Base-by-base conservation (phyloP, 2,113 vertebrate genomes). In the Crotalus tigris region DNA sequence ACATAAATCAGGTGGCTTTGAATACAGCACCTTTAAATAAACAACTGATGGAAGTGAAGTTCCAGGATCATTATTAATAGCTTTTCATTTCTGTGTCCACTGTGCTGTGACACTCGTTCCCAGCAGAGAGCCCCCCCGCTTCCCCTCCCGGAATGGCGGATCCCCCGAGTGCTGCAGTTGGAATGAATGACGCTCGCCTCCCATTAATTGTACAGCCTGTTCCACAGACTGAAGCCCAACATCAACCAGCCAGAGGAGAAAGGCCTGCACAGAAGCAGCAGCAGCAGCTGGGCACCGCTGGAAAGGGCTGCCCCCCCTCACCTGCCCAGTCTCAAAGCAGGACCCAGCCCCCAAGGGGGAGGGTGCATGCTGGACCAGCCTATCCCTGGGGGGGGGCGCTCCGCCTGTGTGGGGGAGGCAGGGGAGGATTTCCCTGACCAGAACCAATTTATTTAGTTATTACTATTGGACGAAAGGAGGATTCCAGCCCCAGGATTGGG, bases 21-120 rank as follows among this genome's bases (percentile, higher is more conserved):
- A 98, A 97, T 97, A 97, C 93, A 97, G 97, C 97, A 98, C 98
- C 98, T 98, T 98, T 98, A 98, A 98, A 98, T 97, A 98, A 98
- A 98, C 98, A 98, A 97, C 98, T 98, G 98, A 98, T 98, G 97
- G 97, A 97, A 98, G 97, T 97, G 97, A 97, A 97, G 97, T 97
- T 97, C 97, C 94, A 92, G 97, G 97, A 98, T 98, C 97, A 97
- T 98, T 98, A 98, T 98, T 98, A 98, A 98, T 98, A 97, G 98
- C 97, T 98, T 97, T 97, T 97, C 97, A 98, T 98, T 97, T 98
- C 96, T 93, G 97, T 97, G 97, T 96, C 98, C 96, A 96, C 98
- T 98, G 97, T 97, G 97, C 98, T 98, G 97, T 98, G 97, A 97
- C 98, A 98, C 96, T 96, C 96, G 93, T 97, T 97, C 97, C 97